Evolutionary conservation across 2,888 invertebrate species (phyloP).

Genomic region (Eupeodes latifasciatus): DNA sequence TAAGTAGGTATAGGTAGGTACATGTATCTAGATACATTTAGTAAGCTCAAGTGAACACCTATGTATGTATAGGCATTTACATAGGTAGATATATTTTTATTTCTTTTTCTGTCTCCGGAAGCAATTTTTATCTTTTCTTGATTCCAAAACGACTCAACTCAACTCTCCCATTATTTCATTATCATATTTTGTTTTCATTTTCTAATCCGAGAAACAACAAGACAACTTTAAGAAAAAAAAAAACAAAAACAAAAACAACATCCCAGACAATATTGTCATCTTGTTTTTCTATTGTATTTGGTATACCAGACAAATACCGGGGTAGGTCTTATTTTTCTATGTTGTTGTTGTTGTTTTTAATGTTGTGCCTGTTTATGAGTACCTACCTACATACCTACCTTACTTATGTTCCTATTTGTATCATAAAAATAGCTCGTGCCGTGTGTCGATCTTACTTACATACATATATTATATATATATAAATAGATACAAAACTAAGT

Average conservation of each 20-base stretch:
- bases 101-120: conserved; percentile 58
- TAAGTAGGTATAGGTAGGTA: background rate
- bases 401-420: conserved; percentile 22
- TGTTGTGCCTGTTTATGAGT: background rate
- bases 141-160: conserved; percentile 10
- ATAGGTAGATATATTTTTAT: no score
- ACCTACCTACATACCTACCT: background rate
- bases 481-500: conserved; percentile 14
- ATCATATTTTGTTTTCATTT: conserved; percentile 48
- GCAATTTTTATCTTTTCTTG: conserved; percentile 63
- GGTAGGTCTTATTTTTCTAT: background rate
- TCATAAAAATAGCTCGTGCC: conserved; percentile 74
- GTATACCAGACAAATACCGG: background rate
- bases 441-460: background rate
- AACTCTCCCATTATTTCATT: conserved; percentile 16
- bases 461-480: background rate
- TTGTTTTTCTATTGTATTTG: conserved; percentile 10
- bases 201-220: conserved; percentile 27
- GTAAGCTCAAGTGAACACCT: conserved; percentile 67
- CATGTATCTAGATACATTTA: background rate
- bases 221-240: no score
- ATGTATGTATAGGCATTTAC: background rate
- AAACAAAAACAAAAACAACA: no score
- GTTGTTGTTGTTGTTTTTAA: background rate
- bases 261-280: conserved; percentile 65